A percentile compares a stretch with the other conserved stretches of the same genome.
Conservation (phyloP, 2,113 vertebrate species). For the Aspiorhynchus laticeps region DNA sequence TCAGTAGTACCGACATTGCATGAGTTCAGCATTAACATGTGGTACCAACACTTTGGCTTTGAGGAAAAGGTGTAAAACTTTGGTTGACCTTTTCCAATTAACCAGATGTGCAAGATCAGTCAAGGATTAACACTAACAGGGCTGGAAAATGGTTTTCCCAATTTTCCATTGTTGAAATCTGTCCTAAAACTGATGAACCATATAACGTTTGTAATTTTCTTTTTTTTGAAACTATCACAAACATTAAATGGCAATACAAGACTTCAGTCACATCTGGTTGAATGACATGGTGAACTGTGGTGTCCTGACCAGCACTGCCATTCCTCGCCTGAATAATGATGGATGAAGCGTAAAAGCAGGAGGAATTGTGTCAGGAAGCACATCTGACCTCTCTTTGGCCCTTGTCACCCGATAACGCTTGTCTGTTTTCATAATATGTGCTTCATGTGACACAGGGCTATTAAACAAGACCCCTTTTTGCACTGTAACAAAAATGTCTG, state of each 20-base stretch:
- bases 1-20: neutral
- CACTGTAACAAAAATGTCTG: slow-evolving; percentile 71
- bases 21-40: neutral
- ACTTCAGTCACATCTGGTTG: neutral
- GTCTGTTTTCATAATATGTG: slow-evolving; percentile 80
- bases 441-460: slow-evolving; percentile 41
- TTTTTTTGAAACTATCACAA: neutral
- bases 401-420: slow-evolving; percentile 79
- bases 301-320: neutral
- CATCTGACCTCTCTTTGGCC: slow-evolving; percentile 46
- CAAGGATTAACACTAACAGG: neutral
- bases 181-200: neutral
- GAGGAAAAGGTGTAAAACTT: slow-evolving; percentile 42
- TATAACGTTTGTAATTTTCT: neutral
- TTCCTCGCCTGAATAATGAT: slow-evolving; percentile 46
- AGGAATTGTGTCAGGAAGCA: slow-evolving; percentile 53
- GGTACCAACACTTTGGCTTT: slow-evolving; percentile 49
- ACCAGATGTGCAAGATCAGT: neutral
- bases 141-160: neutral
- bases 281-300: neutral
- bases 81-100: slow-evolving; percentile 16
- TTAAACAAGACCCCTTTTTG: slow-evolving; percentile 64
- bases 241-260: neutral
- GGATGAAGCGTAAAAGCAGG: slow-evolving; percentile 40
- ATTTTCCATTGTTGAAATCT: neutral